These are phyloP conservation scores for Etheostoma nigrum DNA, from an alignment of 2,797 vertebrate genomes.

Conservation along the genomic window DNA sequence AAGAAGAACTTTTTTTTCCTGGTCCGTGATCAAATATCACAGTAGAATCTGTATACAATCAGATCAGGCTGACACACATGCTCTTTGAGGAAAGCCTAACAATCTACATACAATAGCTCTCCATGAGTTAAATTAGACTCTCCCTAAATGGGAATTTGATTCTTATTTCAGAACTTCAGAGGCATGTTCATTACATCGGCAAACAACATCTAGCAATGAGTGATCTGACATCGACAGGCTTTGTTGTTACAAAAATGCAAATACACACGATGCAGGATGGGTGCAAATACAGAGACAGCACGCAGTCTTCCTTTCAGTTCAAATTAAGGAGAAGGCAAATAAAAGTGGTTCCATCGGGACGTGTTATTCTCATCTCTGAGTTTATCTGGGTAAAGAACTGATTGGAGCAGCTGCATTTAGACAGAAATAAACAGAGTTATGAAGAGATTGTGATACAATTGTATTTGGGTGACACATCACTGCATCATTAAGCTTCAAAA, in stretches of 20 bases:
- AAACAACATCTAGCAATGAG: conserved; percentile 78
- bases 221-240: conserved; percentile 82
- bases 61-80: conserved; percentile 43
- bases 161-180: conserved; percentile 83
- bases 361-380: conserved; percentile 73
- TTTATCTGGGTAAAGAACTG: conserved; percentile 73
- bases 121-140: conserved; percentile 74
- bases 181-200: conserved; percentile 78
- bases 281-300: conserved; percentile 75
- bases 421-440: conserved; percentile 75
- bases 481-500: conserved; percentile 73
- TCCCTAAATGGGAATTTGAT: conserved; percentile 80
- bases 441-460: conserved; percentile 62
- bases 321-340: conserved; percentile 78
- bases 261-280: conserved; percentile 73
- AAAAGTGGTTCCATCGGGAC: conserved; percentile 80
- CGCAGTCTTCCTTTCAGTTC: conserved; percentile 75
- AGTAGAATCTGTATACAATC: conserved; percentile 13
- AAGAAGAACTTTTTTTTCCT: conserved; percentile 8
- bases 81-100: conserved; percentile 57
- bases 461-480: conserved; percentile 66
- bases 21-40: conserved; percentile 44
- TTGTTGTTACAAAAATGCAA: conserved; percentile 87
- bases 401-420: conserved; percentile 71
- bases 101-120: conserved; percentile 58